Conservation (phyloP, 2,888 invertebrate genomes). For the Rotaria magnacalcarata region DNA sequence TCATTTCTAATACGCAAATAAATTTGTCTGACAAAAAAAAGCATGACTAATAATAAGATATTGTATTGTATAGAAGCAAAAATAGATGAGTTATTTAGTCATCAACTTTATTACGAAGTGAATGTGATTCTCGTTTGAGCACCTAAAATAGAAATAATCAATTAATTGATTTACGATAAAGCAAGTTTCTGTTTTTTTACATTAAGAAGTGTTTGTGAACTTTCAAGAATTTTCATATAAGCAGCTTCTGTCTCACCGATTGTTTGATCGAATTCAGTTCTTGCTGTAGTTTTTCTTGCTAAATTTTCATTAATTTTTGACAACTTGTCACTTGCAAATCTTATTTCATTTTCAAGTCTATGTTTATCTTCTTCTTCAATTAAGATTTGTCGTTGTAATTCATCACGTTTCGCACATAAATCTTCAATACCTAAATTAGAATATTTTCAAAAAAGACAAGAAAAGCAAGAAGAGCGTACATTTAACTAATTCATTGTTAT, state of each 20-base stretch:
- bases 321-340: slow-evolving; percentile 56
- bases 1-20: slow-evolving; percentile 1
- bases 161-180: background rate
- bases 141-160: background rate
- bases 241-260: slow-evolving; percentile 59
- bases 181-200: slow-evolving; percentile 44
- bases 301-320: slow-evolving; percentile 59
- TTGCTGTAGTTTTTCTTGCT: slow-evolving; percentile 57
- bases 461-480: slow-evolving; percentile 51
- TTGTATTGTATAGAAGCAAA: too few species aligned
- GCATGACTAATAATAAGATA: background rate
- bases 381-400: slow-evolving; percentile 56
- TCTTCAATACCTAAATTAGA: slow-evolving; percentile 55
- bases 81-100: background rate
- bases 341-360: slow-evolving; percentile 58
- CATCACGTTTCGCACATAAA: slow-evolving; percentile 57
- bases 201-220: slow-evolving; percentile 58
- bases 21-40: background rate
- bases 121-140: slow-evolving; percentile 55
- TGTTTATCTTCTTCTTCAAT: slow-evolving; percentile 59
- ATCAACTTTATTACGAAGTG: slow-evolving; percentile 22
- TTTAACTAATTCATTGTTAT: slow-evolving; percentile 59
- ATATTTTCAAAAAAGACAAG: background rate
- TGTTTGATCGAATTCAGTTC: slow-evolving; percentile 59
- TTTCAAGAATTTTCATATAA: slow-evolving; percentile 60